Evolutionary conservation across 2,888 invertebrate genomes (phyloP), one percentile per base, ranked within the genome.

Genomic region (Ormyrus nitidulus): DNA sequence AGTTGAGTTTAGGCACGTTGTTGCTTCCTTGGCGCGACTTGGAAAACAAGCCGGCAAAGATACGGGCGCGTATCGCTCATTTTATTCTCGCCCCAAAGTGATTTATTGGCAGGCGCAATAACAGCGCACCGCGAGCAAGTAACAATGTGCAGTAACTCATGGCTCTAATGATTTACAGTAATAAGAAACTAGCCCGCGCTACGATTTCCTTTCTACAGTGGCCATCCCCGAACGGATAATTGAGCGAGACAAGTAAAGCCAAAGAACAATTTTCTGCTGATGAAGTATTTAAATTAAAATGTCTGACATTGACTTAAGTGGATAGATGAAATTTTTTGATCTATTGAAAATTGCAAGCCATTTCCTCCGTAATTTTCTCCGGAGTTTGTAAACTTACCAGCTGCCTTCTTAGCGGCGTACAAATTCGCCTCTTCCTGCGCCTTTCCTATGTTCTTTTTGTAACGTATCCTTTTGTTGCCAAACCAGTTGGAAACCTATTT

Each of bases 381-480:
- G 9, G 6, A 10, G n/a, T 13, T 13, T 54, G 10, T 79, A 71
- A 85, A 92, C 88, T 93, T 93, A 92, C 97, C 97, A 85, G 97
- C 97, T 85, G 98, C 98, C 91, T 98, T 99, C 92, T 99, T 99
- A 84, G 99, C 99, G 82, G 99, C 99, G 92, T 99, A 99, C 89
- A 99, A 93, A 92, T 99, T 99, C 80, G 99, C 99, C 92, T 99
- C 99, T 92, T 99, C 99, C 92, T 99, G 99, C 79, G 99, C 99
- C 92, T 99, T 99, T 88, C 98, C 99, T 86, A 99, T 99, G 92
- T 99, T 99, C 93, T 99, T 99, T 95, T 99, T 99, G 93, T 99
- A 99, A 88, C 99, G 96, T 92, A 99, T 99, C 89, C 99, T 95
- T 92, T 99, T 99, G 93, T 99, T 99, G 86, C 99, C 99, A 91